These are phyloP conservation scores for Coptodon rendalli DNA, from an alignment of 2,113 vertebrate genomes.

Conservation along the genomic window DNA sequence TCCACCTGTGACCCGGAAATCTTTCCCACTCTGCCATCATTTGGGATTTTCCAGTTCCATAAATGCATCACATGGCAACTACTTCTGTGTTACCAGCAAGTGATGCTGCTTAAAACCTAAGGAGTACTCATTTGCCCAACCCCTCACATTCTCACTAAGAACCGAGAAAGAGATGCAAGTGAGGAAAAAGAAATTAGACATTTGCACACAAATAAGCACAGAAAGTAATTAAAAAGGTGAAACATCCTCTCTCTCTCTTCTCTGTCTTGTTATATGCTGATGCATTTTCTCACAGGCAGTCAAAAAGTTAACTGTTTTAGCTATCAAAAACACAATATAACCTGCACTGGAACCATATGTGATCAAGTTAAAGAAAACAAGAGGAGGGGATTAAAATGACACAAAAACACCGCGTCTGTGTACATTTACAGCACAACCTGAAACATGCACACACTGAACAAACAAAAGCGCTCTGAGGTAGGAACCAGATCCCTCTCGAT, in stretches of 20 bases:
- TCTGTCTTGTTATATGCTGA: neutral
- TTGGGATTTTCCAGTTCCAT: neutral
- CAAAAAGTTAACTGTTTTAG: neutral
- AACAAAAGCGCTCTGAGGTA: constrained; percentile 12
- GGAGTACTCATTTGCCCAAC: neutral
- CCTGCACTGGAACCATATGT: neutral
- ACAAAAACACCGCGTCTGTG: neutral
- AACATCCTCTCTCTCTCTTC: neutral
- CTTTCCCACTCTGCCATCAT: neutral
- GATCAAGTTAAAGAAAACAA: neutral
- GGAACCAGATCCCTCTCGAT: constrained; percentile 22
- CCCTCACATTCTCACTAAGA: neutral
- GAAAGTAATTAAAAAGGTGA: neutral
- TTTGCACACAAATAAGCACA: neutral
- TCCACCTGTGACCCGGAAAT: neutral
- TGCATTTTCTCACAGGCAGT: neutral
- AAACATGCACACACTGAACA: neutral
- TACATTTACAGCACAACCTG: neutral
- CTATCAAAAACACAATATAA: neutral
- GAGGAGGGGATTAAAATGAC: neutral
- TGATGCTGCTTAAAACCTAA: neutral
- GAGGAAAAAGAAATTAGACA: neutral
- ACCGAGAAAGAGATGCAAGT: neutral
- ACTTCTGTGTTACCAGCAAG: neutral
- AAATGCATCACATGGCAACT: neutral